These are phyloP conservation scores for Daphoenositta chrysoptera DNA, from an alignment of 2,113 vertebrate genomes.

Conservation along the genomic window DNA sequence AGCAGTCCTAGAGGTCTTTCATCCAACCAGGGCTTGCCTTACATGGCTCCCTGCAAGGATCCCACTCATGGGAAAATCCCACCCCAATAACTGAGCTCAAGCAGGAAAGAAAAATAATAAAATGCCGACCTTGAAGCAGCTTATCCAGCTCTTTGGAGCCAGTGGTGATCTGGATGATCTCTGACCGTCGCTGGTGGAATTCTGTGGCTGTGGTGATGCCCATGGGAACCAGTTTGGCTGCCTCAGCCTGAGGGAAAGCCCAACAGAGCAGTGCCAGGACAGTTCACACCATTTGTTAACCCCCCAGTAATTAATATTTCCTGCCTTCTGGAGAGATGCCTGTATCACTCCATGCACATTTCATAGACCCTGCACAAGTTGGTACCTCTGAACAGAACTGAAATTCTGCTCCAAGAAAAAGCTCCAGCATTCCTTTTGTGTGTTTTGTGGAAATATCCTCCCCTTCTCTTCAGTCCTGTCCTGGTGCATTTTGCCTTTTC, in stretches of 20 bases:
- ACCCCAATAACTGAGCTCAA: not conserved
- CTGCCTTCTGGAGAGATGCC: not conserved
- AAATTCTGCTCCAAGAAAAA: not conserved
- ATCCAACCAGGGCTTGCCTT: not conserved
- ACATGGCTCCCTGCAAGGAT: rapidly evolving
- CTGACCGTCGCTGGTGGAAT: slow-evolving; percentile 93
- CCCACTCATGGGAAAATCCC: not conserved
- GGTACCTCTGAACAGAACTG: not conserved
- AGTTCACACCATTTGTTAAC: rapidly evolving
- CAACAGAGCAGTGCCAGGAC: not conserved
- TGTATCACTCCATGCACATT: not conserved
- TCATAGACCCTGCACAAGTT: too few relatives aligned
- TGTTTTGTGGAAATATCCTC: not conserved
- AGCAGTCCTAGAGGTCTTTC: not conserved
- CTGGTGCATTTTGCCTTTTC: rapidly evolving
- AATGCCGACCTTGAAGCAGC: slow-evolving; percentile 83
- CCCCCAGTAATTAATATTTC: not conserved
- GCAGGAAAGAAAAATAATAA: not conserved
- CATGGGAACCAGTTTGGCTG: slow-evolving; percentile 95
- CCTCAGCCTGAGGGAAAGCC: slow-evolving; percentile 79
- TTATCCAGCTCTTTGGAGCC: slow-evolving; percentile 97
- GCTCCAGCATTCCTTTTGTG: not conserved
- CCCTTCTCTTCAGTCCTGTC: not conserved
- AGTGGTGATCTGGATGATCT: slow-evolving; percentile 98
- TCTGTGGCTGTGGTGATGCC: slow-evolving; percentile 97